Percentiles rank a stretch among this genome's conserved stretches.
These are phyloP conservation scores for Tridacna gigas DNA, from an alignment of 2,888 invertebrate species.

Conservation along the genomic window DNA sequence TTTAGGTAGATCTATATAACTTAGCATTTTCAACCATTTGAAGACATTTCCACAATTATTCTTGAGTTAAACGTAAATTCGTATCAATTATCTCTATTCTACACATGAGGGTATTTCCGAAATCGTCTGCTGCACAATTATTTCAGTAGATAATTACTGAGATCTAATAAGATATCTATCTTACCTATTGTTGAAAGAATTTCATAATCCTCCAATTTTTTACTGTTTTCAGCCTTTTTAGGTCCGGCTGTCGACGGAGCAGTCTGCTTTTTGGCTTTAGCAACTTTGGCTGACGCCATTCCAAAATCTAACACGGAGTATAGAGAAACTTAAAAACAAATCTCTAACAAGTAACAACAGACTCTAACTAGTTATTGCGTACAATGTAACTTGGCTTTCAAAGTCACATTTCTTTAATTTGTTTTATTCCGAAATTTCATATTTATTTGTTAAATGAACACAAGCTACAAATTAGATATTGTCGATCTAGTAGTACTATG, in stretches of 20 bases:
- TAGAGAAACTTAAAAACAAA: constrained; percentile 6
- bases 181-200: constrained; percentile 69
- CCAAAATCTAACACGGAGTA: background rate
- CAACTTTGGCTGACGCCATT: constrained; percentile 76
- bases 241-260: constrained; percentile 46
- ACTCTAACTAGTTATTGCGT: background rate
- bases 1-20: too few relatives aligned
- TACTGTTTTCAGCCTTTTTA: constrained; percentile 58
- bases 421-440: constrained; percentile 17
- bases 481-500: background rate
- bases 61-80: too few relatives aligned
- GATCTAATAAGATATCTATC: background rate
- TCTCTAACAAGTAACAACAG: background rate
- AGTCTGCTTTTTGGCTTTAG: constrained; percentile 69
- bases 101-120: too few relatives aligned
- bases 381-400: background rate
- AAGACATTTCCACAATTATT: too few relatives aligned
- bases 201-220: constrained; percentile 67
- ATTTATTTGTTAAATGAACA: background rate
- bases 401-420: background rate
- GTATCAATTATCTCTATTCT: too few relatives aligned
- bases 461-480: background rate
- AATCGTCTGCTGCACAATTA: background rate
- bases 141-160: background rate
- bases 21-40: too few relatives aligned